Conservation (phyloP, 2,113 vertebrate genomes). For the Nothobranchius kuhntae region DNA sequence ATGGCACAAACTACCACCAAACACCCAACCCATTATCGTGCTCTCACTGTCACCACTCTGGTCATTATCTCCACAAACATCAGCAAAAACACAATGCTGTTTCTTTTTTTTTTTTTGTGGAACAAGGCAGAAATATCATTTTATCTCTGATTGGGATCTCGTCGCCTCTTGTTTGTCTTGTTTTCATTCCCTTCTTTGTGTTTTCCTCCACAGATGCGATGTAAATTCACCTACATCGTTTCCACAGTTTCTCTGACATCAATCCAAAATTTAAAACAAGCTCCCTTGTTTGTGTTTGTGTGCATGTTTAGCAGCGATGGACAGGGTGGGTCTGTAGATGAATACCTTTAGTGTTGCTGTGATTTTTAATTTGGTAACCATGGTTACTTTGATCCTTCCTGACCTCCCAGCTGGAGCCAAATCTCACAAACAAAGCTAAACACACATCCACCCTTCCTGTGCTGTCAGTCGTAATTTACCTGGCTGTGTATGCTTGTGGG, state of each 20-base stretch:
- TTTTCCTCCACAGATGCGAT: conserved; percentile 1
- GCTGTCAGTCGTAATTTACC: conserved; percentile 26
- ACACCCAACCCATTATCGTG: conserved; percentile 23
- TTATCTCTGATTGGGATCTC: conserved; percentile 28
- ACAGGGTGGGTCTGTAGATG: conserved; percentile 32
- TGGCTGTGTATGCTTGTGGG: conserved; percentile 10
- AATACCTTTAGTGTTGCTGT: conserved; percentile 38
- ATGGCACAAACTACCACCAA: conserved; percentile 8
- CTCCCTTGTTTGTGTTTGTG: conserved; percentile 7
- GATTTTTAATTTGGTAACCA: conserved; percentile 40
- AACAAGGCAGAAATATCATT: conserved; percentile 39
- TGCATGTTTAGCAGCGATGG: conserved; percentile 46
- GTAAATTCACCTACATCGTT: conserved; percentile 5
- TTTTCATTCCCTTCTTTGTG: conserved; percentile 21
- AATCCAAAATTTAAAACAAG: not conserved
- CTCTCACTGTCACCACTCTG: conserved; percentile 39
- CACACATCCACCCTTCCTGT: conserved; percentile 46
- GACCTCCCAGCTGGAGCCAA: not conserved
- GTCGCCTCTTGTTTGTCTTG: conserved; percentile 14
- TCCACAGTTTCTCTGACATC: conserved; percentile 3
- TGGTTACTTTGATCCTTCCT: conserved; percentile 31
- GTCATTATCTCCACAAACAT: conserved; percentile 48
- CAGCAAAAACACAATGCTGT: conserved; percentile 29
- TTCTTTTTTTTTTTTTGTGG: conserved; percentile 41
- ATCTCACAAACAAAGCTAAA: conserved; percentile 9